Conservation (phyloP, 2,113 vertebrate genomes). For the Furnarius figulus region DNA sequence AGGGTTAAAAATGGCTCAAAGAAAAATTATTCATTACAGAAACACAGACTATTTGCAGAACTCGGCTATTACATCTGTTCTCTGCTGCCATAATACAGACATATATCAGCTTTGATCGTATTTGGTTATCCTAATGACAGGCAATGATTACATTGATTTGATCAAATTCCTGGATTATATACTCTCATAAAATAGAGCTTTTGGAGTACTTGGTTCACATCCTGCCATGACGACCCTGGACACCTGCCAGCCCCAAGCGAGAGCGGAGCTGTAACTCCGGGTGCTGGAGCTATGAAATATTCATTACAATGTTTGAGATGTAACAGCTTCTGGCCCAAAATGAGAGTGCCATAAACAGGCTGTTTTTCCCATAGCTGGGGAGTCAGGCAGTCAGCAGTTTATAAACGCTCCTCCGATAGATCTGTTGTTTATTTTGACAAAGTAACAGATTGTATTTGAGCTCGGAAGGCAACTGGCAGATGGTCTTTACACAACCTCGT, state of each 20-base stretch:
- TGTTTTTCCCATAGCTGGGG: neutral
- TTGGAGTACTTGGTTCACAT: neutral
- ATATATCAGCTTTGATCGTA: neutral
- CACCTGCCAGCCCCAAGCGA: neutral
- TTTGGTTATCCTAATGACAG: neutral
- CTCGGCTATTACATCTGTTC: neutral
- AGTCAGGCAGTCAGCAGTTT: slow-evolving; percentile 10
- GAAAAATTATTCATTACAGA: neutral
- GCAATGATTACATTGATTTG: neutral
- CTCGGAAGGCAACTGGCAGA: neutral
- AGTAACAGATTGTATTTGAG: slow-evolving; percentile 51
- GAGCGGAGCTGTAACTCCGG: neutral
- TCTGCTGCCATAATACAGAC: neutral
- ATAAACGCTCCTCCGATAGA: neutral
- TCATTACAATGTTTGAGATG: neutral
- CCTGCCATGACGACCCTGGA: neutral
- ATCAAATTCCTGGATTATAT: neutral
- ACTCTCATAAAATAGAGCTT: neutral
- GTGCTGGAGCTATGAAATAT: neutral
- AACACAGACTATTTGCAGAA: neutral
- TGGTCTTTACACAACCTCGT: neutral
- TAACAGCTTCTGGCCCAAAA: slow-evolving; percentile 3
- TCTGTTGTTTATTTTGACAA: slow-evolving; percentile 45
- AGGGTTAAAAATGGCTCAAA: neutral
- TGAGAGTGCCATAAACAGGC: neutral